These are phyloP conservation scores for Drosophila tropicalis DNA, from an alignment of 1,140 invertebrate species.

Conservation along the genomic window DNA sequence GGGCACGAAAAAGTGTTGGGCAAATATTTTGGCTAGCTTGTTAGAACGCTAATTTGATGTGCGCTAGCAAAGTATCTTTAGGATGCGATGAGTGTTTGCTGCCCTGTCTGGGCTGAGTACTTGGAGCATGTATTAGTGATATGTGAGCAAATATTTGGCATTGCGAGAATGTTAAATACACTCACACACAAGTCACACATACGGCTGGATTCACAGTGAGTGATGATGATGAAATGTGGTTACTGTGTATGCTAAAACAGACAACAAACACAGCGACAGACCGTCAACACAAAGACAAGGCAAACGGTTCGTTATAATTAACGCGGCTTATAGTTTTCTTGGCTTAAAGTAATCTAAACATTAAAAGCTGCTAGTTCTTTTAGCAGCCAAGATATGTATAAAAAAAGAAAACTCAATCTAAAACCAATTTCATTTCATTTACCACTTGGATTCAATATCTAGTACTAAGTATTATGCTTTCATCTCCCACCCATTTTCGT, in stretches of 20 bases:
- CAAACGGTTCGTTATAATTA: not conserved
- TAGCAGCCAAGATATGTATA: too few species aligned
- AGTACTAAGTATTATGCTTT: too few species aligned
- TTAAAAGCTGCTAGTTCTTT: too few species aligned
- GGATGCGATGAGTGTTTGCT: constrained; percentile 20
- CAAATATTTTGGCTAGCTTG: constrained; percentile 47
- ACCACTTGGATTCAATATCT: too few species aligned
- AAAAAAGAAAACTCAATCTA: too few species aligned
- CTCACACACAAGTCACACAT: not conserved
- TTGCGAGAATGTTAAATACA: not conserved
- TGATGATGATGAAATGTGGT: constrained; percentile 10
- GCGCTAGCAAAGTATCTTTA: constrained; percentile 30
- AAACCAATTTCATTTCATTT: too few species aligned
- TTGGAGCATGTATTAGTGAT: constrained; percentile 26
- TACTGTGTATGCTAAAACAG: not conserved
- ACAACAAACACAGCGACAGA: not conserved
- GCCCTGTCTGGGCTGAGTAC: not conserved
- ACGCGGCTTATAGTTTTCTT: not conserved
- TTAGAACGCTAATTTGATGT: constrained; percentile 53
- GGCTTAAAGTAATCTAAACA: not conserved
- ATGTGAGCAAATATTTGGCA: constrained; percentile 52
- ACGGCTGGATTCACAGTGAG: not conserved
- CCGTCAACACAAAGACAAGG: not conserved
- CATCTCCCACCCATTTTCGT: not conserved
- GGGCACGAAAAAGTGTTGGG: constrained; percentile 37